phyloP scores from a whole-genome alignment of 2,888 invertebrate species.

The Pemphredon lugubris region DNA sequence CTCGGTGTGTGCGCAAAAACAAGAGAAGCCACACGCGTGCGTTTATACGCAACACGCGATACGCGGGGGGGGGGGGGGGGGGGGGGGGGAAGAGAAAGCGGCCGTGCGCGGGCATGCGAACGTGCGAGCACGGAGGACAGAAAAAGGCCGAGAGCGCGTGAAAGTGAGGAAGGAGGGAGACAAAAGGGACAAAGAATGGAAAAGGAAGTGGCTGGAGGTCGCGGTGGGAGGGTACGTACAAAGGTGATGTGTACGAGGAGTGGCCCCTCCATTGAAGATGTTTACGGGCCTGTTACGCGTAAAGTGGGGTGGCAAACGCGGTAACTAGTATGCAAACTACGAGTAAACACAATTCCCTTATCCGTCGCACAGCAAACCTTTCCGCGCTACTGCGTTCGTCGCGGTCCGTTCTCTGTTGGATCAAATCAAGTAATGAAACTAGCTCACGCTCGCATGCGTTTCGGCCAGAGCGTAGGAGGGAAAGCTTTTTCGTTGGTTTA shows the following conservation, averaged over 20 bases:
- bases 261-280: constrained; percentile 73
- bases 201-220: constrained; percentile 48
- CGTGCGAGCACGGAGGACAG: no score
- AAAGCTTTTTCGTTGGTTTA: constrained; percentile 32
- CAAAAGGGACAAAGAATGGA: constrained; percentile 50
- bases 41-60: no score
- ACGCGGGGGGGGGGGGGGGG: no score
- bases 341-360: constrained; percentile 79
- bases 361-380: constrained; percentile 53
- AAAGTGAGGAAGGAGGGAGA: constrained; percentile 25
- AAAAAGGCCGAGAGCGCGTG: constrained; percentile 17
- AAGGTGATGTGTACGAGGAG: constrained; percentile 65
- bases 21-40: no score
- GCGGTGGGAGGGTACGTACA: constrained; percentile 55
- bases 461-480: not conserved
- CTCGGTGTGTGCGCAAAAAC: no score
- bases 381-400: constrained; percentile 36
- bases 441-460: not conserved
- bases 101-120: no score
- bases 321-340: constrained; percentile 78
- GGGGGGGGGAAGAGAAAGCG: no score
- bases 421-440: constrained; percentile 50
- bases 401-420: constrained; percentile 34
- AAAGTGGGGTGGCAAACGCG: constrained; percentile 69
- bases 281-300: constrained; percentile 74